Conservation (phyloP, 2,888 invertebrate genomes). For the Caenorhabditis panamensis region DNA sequence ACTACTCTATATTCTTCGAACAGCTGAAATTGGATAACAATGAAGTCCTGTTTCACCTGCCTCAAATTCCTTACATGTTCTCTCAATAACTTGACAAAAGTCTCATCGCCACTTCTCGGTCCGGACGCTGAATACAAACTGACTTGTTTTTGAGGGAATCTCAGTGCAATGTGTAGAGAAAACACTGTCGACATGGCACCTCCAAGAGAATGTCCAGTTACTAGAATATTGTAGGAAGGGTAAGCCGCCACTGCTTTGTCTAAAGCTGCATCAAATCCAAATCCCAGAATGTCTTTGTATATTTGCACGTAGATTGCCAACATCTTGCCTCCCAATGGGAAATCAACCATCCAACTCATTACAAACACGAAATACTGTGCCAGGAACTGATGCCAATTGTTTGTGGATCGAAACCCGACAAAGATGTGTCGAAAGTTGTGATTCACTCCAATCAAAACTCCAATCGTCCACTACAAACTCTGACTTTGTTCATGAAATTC, state of each 20-base stretch:
- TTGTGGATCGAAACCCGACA: conserved; percentile 53
- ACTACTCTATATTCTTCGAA: conserved; percentile 57
- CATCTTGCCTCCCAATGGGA: conserved; percentile 55
- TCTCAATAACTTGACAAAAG: conserved; percentile 51
- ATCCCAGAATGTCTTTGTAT: conserved; percentile 52
- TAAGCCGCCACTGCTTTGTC: conserved; percentile 24
- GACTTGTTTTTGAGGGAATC: conserved; percentile 27
- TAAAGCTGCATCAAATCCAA: conserved; percentile 47
- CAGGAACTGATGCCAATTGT: conserved; percentile 31
- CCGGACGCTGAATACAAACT: conserved; percentile 50
- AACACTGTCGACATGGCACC: conserved; percentile 63
- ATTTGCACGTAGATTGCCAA: conserved; percentile 45
- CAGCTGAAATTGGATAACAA: no score
- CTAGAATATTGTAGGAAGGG: conserved; percentile 51
- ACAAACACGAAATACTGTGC: conserved; percentile 53
- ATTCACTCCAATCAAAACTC: conserved; percentile 51
- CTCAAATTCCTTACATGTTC: conserved; percentile 19
- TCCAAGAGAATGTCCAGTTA: conserved; percentile 65
- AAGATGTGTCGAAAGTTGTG: conserved; percentile 49
- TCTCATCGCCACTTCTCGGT: conserved; percentile 63
- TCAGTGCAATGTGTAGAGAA: conserved; percentile 57
- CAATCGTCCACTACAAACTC: conserved; percentile 36
- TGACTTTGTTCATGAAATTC: background rate
- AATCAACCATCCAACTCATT: conserved; percentile 51
- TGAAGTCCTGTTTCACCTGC: no score